A percentile compares a stretch with the other conserved stretches of the same genome.
Conservation (phyloP, 2,797 vertebrate species). For the Meriones psammophilus region DNA sequence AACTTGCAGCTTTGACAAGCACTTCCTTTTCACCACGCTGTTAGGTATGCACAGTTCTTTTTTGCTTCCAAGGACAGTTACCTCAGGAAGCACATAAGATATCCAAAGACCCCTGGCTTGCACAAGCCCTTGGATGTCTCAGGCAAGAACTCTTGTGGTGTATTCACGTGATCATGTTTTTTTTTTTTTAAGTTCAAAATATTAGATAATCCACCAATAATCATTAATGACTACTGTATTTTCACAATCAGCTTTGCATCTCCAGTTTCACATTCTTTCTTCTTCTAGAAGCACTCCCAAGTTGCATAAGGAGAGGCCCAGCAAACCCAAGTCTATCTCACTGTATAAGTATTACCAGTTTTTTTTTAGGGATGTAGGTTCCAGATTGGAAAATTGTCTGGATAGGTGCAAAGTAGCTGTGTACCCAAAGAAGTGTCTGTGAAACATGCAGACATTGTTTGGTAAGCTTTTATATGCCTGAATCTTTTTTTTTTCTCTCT, state of each 20-base stretch:
- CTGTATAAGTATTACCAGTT: not conserved
- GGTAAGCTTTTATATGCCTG: not conserved
- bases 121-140: not conserved
- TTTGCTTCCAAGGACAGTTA: slow-evolving; percentile 10
- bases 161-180: not conserved
- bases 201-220: not conserved
- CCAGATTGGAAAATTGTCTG: not conserved
- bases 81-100: not conserved
- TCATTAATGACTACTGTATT: not conserved
- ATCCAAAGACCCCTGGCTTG: not conserved
- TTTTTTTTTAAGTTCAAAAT: slow-evolving; percentile 10
- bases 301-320: not conserved
- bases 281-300: not conserved
- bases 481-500: not conserved
- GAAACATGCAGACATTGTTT: not conserved
- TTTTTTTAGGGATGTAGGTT: not conserved
- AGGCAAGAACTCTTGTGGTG: not conserved
- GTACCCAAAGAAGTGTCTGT: not conserved
- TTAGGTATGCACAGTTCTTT: not conserved
- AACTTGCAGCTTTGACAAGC: not conserved
- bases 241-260: slow-evolving; percentile 10
- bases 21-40: not conserved
- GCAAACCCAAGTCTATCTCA: not conserved
- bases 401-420: not conserved
- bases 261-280: slow-evolving; percentile 2